These are phyloP conservation scores for Typhlichthys eigenmanni DNA, from an alignment of 2,797 vertebrate genomes.

Conservation along the genomic window DNA sequence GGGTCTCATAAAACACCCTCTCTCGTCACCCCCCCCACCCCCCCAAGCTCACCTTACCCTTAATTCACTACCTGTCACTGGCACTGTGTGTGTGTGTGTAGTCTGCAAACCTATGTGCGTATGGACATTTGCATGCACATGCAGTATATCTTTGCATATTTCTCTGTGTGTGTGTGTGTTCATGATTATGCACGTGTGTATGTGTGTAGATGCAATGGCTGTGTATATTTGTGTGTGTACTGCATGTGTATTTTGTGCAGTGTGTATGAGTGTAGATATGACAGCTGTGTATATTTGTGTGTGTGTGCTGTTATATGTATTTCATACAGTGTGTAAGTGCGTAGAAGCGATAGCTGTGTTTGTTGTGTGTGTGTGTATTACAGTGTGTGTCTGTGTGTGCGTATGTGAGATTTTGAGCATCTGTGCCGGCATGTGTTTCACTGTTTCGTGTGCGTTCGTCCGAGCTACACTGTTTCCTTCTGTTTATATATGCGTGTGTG, in stretches of 20 bases:
- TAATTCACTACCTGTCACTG: not conserved
- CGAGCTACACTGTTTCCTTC: constrained; percentile 5
- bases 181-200: constrained; percentile 3
- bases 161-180: not conserved
- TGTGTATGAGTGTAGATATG: no score
- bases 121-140: not conserved
- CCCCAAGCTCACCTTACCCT: constrained; percentile 53
- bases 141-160: no score
- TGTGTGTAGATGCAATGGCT: not conserved
- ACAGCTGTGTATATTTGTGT: no score
- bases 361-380: no score
- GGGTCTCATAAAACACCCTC: constrained; percentile 82
- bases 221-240: no score
- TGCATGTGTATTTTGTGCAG: not conserved
- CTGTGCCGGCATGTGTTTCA: not conserved
- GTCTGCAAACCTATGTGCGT: no score
- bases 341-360: no score
- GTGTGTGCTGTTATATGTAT: no score
- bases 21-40: constrained; percentile 65
- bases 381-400: no score
- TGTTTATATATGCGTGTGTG: constrained; percentile 31
- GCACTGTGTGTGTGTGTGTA: no score
- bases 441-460: not conserved
- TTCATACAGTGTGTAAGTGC: no score
- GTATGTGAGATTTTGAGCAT: no score